Evolutionary conservation across 2,113 vertebrate species (phyloP), one percentile per base, ranked within the genome.

Genomic region (Galemys pyrenaicus): DNA sequence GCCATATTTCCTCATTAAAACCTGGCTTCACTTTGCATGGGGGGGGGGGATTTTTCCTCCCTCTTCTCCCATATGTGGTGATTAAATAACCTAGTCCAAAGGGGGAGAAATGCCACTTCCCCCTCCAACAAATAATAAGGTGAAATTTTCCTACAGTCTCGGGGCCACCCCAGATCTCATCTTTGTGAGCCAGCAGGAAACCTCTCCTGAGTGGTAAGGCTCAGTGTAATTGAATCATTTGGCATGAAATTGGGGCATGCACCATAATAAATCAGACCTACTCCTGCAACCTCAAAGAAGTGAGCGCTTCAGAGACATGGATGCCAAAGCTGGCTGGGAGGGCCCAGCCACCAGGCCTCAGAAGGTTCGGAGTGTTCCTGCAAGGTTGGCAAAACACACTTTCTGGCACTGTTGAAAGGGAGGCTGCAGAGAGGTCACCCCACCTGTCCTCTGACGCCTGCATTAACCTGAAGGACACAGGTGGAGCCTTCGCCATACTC

Each of bases 151-250:
- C 86, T 67, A 80, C 73, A 82, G 32, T 73, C 94, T 92, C 49
- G 7, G 5, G 92, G 94, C 92, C 88, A 94, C 54, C 81, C 84
- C 41, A 0, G 32, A 46, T 73, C 91, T 96, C 94, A 77, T 94
- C 94, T 92, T 58, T 56, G 87, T 71, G 35, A 97, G 56, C 85
- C 91, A 79, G 94, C 95, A 44, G 94, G 96, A 87, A 58, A 81
- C 71, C 85, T 96, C 92, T 95, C 91, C 84, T 46, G 81, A 97
- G 94, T 22, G 30, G 77, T 67, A 32, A 94, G 91, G 91, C 91
- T 87, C 91, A 44, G 77, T 30, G 32, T 87, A 97, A 97, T 94
- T 90, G 96, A 96, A 97, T 96, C 94, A 96, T 94, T 96, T 95
- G 92, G 95, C 95, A 96, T 97, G 97, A 96, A 97, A 97, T 87